Percentiles rank a stretch among this genome's conserved stretches.
These are phyloP conservation scores for Passer domesticus DNA, from an alignment of 2,113 vertebrate genomes.

Conservation along the genomic window DNA sequence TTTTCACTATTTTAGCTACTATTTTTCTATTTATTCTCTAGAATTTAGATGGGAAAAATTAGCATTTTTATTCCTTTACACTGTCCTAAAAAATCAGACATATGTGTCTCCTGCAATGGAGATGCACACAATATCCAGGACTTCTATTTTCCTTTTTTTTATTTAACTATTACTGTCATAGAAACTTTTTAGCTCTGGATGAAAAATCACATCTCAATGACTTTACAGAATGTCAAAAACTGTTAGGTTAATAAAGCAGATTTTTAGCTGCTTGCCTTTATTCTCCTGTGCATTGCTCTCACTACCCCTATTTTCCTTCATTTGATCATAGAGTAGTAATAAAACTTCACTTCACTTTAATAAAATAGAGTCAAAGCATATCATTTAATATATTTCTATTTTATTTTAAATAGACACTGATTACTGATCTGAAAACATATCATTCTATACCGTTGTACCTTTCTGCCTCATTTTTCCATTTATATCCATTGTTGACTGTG, in stretches of 20 bases:
- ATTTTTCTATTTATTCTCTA: not conserved
- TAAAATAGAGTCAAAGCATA: constrained; percentile 49
- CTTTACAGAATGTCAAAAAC: not conserved
- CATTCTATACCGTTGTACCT: not conserved
- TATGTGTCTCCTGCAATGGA: not conserved
- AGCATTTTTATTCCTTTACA: not conserved
- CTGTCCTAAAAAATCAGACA: not conserved
- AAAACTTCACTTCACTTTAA: constrained; percentile 69
- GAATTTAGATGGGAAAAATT: not conserved
- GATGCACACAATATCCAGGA: not conserved
- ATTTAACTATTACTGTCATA: not conserved
- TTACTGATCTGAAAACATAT: constrained; percentile 61
- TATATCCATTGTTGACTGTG: constrained; percentile 6
- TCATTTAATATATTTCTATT: constrained; percentile 48
- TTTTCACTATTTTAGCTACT: not conserved
- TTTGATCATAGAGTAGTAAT: constrained; percentile 49
- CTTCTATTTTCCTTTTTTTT: not conserved
- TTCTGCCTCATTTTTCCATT: constrained; percentile 50
- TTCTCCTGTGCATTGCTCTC: not conserved
- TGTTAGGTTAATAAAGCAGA: not conserved
- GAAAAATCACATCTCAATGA: constrained; percentile 8
- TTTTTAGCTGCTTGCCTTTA: constrained; percentile 13
- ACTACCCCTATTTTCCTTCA: constrained; percentile 47
- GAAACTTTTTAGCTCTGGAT: constrained; percentile 9
- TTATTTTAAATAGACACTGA: constrained; percentile 61